Conservation (phyloP, 1,140 invertebrate genomes). For the Atopsyche davidsoni region DNA sequence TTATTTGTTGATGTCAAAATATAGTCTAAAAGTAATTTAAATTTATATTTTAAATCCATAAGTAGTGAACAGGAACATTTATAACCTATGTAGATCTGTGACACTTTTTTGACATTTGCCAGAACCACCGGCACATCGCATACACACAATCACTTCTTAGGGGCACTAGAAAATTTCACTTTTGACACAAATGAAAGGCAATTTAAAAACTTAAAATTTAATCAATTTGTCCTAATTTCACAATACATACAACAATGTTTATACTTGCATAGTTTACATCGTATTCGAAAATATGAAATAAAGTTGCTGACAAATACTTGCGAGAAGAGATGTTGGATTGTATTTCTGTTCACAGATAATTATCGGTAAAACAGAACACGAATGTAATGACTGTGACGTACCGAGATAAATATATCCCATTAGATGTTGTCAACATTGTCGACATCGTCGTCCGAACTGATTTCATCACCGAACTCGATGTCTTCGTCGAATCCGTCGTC, state of each 20-base stretch:
- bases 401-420: constrained; percentile 17
- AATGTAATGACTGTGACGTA: constrained; percentile 11
- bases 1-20: too few species aligned
- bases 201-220: constrained; percentile 1
- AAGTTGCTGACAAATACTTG: background rate
- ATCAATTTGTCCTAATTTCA: constrained; percentile 7
- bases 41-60: too few species aligned
- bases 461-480: constrained; percentile 90
- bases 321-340: background rate
- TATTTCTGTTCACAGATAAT: constrained; percentile 9
- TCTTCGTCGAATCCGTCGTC: constrained; percentile 92
- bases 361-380: constrained; percentile 18
- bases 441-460: constrained; percentile 79
- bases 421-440: constrained; percentile 67
- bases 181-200: background rate
- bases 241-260: background rate
- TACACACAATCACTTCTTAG: background rate
- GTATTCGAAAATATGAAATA: background rate
- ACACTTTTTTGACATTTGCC: too few species aligned
- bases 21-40: too few species aligned
- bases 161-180: background rate
- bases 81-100: too few species aligned
- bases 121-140: too few species aligned
- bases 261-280: constrained; percentile 1
- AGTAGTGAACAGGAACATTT: too few species aligned